Evolutionary conservation across 2,797 vertebrate genomes (phyloP).

Genomic region (Borostomias antarcticus): DNA sequence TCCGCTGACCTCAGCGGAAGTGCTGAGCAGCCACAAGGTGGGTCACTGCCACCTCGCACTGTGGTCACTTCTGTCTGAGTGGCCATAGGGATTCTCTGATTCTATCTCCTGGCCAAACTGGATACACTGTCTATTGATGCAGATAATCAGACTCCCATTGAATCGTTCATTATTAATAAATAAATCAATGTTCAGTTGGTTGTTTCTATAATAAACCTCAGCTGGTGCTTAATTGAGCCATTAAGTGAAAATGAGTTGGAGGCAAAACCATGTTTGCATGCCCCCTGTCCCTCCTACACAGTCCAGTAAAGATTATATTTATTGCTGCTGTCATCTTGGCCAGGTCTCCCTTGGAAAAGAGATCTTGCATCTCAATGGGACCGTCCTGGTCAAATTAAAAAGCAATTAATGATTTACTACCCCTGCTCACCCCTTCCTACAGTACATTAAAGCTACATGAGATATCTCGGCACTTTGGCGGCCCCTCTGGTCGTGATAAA

Average conservation of each 20-base stretch:
- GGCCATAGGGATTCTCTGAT: neutral
- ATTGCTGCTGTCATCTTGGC: too few species aligned
- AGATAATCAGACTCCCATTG: neutral
- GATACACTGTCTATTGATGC: too few species aligned
- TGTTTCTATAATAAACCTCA: neutral
- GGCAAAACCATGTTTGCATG: neutral
- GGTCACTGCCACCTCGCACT: slow-evolving; percentile 47
- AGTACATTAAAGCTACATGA: too few species aligned
- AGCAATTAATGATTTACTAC: too few species aligned
- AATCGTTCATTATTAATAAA: neutral
- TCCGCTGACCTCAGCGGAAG: slow-evolving; percentile 13
- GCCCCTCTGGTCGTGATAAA: too few species aligned
- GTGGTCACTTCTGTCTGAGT: slow-evolving; percentile 22
- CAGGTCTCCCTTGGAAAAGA: too few species aligned
- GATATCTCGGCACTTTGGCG: too few species aligned
- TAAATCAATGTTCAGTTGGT: neutral
- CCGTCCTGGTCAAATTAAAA: too few species aligned
- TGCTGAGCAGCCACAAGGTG: slow-evolving; percentile 69
- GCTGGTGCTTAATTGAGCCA: neutral
- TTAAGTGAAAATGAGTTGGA: neutral
- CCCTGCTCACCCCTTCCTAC: too few species aligned
- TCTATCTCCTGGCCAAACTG: neutral
- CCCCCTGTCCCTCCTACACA: neutral
- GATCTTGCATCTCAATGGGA: too few species aligned
- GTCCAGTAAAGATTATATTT: too few species aligned